These are phyloP conservation scores for Heterodera carotae DNA, from an alignment of 1,140 invertebrate species.

Conservation along the genomic window DNA sequence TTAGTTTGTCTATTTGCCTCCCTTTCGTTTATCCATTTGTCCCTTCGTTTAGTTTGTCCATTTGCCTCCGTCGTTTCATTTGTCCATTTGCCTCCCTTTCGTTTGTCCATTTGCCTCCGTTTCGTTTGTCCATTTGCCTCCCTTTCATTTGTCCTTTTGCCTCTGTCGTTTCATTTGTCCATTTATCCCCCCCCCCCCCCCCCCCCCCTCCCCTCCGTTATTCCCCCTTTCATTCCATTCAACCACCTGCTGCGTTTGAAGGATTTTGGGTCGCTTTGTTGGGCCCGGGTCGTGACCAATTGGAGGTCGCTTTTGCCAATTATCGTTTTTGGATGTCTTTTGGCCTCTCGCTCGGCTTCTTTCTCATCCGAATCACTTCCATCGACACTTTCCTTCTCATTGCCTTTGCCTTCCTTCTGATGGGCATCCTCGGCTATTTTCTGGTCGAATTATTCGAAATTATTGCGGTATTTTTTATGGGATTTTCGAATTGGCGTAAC, in stretches of 20 bases:
- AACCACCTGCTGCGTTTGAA: constrained; percentile 66
- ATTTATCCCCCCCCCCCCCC: not conserved
- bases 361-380: constrained; percentile 82
- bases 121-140: no score
- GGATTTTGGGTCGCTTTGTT: constrained; percentile 83
- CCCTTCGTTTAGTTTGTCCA: no score
- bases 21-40: no score
- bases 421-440: constrained; percentile 79
- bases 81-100: no score
- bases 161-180: no score
- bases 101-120: no score
- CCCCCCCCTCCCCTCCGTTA: no score
- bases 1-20: no score
- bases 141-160: no score
- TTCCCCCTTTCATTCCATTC: no score
- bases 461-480: constrained; percentile 18
- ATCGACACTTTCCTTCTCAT: constrained; percentile 86
- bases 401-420: constrained; percentile 77
- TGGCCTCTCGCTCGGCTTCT: constrained; percentile 87
- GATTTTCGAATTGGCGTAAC: not conserved
- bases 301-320: constrained; percentile 93
- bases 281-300: constrained; percentile 77
- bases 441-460: constrained; percentile 73
- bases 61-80: no score
- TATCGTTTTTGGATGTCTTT: constrained; percentile 89